phyloP scores from a whole-genome alignment of 2,113 vertebrate species.

The Cochlearius cochlearius region DNA sequence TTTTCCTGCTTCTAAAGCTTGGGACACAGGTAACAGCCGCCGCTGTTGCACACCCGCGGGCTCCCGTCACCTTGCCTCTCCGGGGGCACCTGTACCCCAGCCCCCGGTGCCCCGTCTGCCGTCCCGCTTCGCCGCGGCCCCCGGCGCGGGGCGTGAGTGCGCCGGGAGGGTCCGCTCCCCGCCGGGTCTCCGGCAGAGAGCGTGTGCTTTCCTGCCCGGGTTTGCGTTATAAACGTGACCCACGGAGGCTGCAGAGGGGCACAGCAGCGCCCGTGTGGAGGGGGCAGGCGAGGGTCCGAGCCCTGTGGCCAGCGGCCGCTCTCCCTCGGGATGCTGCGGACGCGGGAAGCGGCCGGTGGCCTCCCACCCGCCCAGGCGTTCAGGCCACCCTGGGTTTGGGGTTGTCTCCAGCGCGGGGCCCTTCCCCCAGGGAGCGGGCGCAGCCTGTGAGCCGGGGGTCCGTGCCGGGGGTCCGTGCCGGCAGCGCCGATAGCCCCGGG shows the following conservation, averaged over 20 bases:
- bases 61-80: too few relatives aligned
- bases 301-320: background rate
- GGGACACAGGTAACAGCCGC: background rate
- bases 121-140: background rate
- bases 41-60: fast-evolving
- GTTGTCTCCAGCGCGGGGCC: background rate
- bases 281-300: background rate
- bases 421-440: background rate
- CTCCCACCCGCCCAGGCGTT: background rate
- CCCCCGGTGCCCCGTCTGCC: fast-evolving
- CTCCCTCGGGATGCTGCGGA: background rate
- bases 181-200: too few relatives aligned
- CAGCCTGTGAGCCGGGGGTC: background rate
- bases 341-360: fast-evolving
- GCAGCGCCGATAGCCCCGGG: fast-evolving
- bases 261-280: background rate
- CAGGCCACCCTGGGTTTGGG: background rate
- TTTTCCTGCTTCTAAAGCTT: background rate
- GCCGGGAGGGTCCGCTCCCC: too few relatives aligned
- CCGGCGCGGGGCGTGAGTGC: fast-evolving
- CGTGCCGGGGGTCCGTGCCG: fast-evolving
- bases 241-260: background rate
- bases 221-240: background rate
- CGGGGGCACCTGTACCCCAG: background rate
- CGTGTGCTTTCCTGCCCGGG: fast-evolving